These are phyloP conservation scores for Colletes collaris DNA, from an alignment of 2,888 invertebrate genomes.

Conservation along the genomic window DNA sequence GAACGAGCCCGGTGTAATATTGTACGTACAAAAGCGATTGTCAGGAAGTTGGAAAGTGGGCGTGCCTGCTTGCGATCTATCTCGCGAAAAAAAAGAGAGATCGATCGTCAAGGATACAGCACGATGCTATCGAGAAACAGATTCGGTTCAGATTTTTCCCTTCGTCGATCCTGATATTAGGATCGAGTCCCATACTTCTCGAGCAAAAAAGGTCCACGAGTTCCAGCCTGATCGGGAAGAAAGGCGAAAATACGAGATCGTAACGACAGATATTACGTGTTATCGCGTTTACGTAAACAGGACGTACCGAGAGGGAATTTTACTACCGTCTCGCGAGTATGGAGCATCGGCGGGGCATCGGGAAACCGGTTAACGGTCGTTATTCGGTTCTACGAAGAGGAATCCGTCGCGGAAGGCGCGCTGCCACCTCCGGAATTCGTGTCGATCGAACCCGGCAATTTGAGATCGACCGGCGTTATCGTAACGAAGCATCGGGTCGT, in stretches of 20 bases:
- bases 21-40: slow-evolving; percentile 61
- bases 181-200: too few relatives aligned
- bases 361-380: slow-evolving; percentile 69
- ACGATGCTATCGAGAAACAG: neutral
- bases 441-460: neutral
- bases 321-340: slow-evolving; percentile 38
- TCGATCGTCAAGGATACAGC: slow-evolving; percentile 28
- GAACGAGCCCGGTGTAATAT: slow-evolving; percentile 21
- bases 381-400: slow-evolving; percentile 31
- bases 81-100: slow-evolving; percentile 45
- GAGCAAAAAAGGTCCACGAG: neutral
- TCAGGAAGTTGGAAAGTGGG: slow-evolving; percentile 77
- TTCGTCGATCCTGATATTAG: too few relatives aligned
- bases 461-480: slow-evolving; percentile 16
- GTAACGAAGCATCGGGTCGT: slow-evolving; percentile 2
- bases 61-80: slow-evolving; percentile 71
- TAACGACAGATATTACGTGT: slow-evolving; percentile 54
- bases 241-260: slow-evolving; percentile 33
- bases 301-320: slow-evolving; percentile 67
- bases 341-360: slow-evolving; percentile 8
- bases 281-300: slow-evolving; percentile 58
- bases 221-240: slow-evolving; percentile 10
- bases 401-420: slow-evolving; percentile 3
- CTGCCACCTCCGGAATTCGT: slow-evolving; percentile 5
- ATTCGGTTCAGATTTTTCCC: neutral